These are phyloP conservation scores for Sebastes matsubarae DNA, from an alignment of 2,797 vertebrate genomes.

Conservation along the genomic window DNA sequence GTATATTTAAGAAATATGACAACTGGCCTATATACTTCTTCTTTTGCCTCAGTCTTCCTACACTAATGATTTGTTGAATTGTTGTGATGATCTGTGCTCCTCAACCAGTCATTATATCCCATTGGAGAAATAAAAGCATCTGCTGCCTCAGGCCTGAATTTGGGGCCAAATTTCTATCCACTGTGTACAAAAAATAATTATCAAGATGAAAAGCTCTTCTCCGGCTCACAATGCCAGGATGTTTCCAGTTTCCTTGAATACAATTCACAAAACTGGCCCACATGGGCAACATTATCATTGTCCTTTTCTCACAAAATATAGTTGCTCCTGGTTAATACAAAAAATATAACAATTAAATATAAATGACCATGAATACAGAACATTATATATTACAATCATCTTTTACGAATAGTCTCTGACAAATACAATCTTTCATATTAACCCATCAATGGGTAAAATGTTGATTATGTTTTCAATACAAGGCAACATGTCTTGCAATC, in stretches of 20 bases:
- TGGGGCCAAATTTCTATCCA: not conserved
- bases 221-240: not conserved
- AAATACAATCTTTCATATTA: not conserved
- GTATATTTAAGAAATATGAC: not conserved
- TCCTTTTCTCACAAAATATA: not conserved
- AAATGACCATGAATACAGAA: not conserved
- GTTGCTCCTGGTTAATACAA: not conserved
- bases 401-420: not conserved
- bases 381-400: not conserved
- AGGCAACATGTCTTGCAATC: not conserved
- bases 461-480: not conserved
- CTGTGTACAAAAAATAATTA: not conserved
- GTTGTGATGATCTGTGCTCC: not conserved
- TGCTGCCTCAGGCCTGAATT: not conserved
- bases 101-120: not conserved
- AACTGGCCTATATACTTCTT: not conserved
- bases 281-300: not conserved
- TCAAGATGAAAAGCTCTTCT: not conserved
- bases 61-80: not conserved
- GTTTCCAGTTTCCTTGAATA: not conserved
- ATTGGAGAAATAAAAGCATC: not conserved
- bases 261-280: not conserved
- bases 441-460: not conserved
- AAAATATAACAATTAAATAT: not conserved
- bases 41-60: not conserved